phyloP scores from a whole-genome alignment of 2,797 vertebrate genomes.

The Paramormyrops hopkinsi region DNA sequence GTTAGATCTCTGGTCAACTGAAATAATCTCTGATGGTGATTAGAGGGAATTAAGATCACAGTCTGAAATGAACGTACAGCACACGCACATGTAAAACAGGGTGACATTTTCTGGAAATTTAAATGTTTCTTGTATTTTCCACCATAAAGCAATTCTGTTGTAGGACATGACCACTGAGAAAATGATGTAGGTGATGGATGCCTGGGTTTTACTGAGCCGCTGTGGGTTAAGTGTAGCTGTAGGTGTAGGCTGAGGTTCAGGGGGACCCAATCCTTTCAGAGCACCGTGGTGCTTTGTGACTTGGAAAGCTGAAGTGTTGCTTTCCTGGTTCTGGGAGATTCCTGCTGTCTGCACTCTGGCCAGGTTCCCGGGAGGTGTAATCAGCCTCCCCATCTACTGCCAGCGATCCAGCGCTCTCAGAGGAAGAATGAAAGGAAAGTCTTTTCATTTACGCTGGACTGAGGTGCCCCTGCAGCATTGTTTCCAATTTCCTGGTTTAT shows the following conservation, averaged over 20 bases:
- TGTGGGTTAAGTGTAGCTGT: neutral
- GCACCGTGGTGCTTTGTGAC: neutral
- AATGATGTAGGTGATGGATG: neutral
- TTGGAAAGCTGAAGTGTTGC: neutral
- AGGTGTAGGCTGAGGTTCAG: neutral
- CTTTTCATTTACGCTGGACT: conserved; percentile 7
- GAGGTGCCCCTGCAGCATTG: neutral
- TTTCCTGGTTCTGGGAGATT: neutral
- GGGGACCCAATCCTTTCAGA: neutral
- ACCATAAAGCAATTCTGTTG: neutral
- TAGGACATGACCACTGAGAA: neutral
- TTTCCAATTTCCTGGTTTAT: conserved; percentile 19
- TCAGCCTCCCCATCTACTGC: conserved; percentile 2
- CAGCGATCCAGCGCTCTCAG: neutral
- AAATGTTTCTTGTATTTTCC: neutral
- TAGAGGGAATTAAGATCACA: neutral
- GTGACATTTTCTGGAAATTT: neutral
- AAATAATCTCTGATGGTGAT: neutral
- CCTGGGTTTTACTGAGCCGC: neutral
- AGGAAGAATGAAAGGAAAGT: conserved; percentile 21
- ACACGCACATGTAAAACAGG: neutral
- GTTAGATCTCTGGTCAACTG: neutral
- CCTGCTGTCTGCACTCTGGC: neutral
- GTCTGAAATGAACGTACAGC: neutral
- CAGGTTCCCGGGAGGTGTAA: neutral